Conservation (phyloP, 2,113 vertebrate genomes). For the Meles meles region DNA sequence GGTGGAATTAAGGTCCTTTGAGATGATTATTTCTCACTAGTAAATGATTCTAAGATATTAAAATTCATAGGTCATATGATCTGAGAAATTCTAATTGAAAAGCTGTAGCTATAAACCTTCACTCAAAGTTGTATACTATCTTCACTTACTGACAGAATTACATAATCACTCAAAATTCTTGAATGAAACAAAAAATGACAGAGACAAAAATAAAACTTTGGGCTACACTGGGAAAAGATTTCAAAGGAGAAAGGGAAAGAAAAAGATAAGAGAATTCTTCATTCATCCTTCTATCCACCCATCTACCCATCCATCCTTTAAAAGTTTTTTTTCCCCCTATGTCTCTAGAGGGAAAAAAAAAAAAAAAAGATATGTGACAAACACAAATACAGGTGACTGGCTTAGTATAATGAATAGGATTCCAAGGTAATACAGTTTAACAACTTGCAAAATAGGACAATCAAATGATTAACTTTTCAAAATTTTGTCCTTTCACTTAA, state of each 20-base stretch:
- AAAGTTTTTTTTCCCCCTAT: not conserved
- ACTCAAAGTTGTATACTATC: not conserved
- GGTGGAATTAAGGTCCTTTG: not conserved
- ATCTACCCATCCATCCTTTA: not conserved
- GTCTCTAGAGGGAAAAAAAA: not conserved
- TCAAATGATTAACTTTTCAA: not conserved
- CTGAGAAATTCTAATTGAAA: not conserved
- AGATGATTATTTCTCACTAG: not conserved
- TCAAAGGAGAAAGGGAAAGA: not conserved
- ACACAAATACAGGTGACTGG: not conserved
- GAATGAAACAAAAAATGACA: not conserved
- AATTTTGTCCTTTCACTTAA: not conserved
- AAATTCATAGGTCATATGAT: not conserved
- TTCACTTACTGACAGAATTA: not conserved
- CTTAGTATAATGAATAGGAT: not conserved
- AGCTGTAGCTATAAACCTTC: not conserved
- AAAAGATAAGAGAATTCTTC: not conserved
- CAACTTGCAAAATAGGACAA: not conserved
- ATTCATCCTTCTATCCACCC: not conserved
- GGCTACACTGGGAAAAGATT: not conserved
- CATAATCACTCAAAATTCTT: not conserved
- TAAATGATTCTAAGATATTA: not conserved
- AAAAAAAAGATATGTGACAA: not conserved
- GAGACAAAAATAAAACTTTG: not conserved
- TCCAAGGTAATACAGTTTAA: not conserved